These are phyloP conservation scores for Clarias laeviceps DNA, from an alignment of 2,797 vertebrate species.

Conservation along the genomic window DNA sequence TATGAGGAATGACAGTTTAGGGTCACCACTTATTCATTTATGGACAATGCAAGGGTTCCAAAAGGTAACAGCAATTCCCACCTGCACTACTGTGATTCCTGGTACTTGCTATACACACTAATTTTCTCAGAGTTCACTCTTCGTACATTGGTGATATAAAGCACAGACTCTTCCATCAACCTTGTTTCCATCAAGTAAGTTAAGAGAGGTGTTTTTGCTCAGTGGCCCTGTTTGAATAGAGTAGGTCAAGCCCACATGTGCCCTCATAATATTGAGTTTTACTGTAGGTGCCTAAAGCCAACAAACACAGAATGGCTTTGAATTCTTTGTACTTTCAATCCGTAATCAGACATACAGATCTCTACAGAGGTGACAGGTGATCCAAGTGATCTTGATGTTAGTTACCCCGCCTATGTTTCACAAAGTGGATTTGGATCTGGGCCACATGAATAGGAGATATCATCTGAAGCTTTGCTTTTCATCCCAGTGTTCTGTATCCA, in stretches of 20 bases:
- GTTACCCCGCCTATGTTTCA: constrained; percentile 59
- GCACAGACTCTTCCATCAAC: constrained; percentile 1
- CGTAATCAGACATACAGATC: constrained; percentile 73
- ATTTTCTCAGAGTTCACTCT: neutral
- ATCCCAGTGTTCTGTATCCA: constrained; percentile 49
- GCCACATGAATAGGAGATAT: constrained; percentile 46
- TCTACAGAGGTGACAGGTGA: constrained; percentile 73
- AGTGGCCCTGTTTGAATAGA: constrained; percentile 54
- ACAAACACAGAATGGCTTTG: constrained; percentile 73
- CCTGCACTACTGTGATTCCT: constrained; percentile 1
- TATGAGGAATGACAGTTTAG: constrained; percentile 60
- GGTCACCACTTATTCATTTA: constrained; percentile 44
- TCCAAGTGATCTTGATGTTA: constrained; percentile 64
- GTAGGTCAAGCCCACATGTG: constrained; percentile 65
- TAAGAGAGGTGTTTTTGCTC: constrained; percentile 34
- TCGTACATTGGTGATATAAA: constrained; percentile 18
- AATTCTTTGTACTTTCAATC: constrained; percentile 59
- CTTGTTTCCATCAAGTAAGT: constrained; percentile 4
- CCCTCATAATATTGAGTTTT: constrained; percentile 68
- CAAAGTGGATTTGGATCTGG: constrained; percentile 59
- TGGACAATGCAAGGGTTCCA: constrained; percentile 16
- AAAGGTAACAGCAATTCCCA: constrained; percentile 14
- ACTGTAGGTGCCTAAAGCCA: constrained; percentile 67
- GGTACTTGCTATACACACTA: neutral
- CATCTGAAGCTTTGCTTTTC: constrained; percentile 56